A percentile compares a stretch with the other conserved stretches of the same genome.
These are phyloP conservation scores for Cathartes aura DNA, from an alignment of 2,113 vertebrate genomes.

Conservation along the genomic window DNA sequence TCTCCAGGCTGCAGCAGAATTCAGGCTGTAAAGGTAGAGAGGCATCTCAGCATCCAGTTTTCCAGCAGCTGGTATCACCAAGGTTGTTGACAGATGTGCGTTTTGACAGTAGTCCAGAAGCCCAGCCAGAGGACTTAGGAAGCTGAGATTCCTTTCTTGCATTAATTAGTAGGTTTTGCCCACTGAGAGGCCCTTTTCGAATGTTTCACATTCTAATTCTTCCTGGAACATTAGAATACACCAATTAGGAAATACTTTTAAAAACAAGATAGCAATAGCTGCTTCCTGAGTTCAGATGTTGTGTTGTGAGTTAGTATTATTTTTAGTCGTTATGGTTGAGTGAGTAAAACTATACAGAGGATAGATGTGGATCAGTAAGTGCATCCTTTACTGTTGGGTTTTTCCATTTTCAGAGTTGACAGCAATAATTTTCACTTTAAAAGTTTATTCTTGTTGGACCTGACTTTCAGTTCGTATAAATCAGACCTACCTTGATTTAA, in stretches of 20 bases:
- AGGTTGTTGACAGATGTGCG: not conserved
- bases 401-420: not conserved
- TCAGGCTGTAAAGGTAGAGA: not conserved
- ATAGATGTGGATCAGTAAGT: not conserved
- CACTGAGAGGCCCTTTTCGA: not conserved
- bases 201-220: not conserved
- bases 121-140: not conserved
- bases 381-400: not conserved
- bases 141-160: not conserved
- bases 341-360: not conserved
- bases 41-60: not conserved
- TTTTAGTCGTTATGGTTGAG: not conserved
- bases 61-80: not conserved
- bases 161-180: not conserved
- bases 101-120: not conserved
- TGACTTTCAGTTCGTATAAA: not conserved
- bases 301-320: not conserved
- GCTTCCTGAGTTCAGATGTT: not conserved
- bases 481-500: constrained; percentile 25
- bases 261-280: not conserved
- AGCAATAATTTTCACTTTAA: not conserved
- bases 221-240: not conserved
- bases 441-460: constrained; percentile 4
- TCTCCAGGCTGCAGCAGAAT: not conserved
- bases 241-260: not conserved